Evolutionary conservation across 2,797 vertebrate species (phyloP).

Genomic region (Melanotaenia pygmaea): DNA sequence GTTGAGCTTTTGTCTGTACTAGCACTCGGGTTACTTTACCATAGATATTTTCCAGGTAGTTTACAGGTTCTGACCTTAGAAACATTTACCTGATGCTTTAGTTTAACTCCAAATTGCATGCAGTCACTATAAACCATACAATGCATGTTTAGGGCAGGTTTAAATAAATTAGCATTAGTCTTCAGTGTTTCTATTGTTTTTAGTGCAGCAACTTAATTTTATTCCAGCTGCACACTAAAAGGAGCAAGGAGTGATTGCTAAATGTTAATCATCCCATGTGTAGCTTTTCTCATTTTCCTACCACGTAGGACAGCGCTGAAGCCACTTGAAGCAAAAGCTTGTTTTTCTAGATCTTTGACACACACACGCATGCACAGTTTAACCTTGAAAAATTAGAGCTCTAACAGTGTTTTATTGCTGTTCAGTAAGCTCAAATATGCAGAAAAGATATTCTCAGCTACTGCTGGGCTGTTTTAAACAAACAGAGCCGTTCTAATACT

Average conservation of each 20-base stretch:
- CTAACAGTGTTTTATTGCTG: not conserved
- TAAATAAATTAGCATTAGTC: not conserved
- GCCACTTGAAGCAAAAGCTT: not conserved
- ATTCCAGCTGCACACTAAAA: not conserved
- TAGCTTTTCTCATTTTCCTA: not conserved
- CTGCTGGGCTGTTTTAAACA: not conserved
- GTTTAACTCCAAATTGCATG: not conserved
- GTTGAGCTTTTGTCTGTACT: not conserved
- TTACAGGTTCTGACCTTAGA: not conserved
- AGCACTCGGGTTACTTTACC: not conserved
- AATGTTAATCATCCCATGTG: not conserved
- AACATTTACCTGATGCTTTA: not conserved
- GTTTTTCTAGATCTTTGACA: not conserved
- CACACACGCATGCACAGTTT: not conserved
- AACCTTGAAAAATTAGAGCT: not conserved
- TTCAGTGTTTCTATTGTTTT: not conserved
- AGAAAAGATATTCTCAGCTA: not conserved
- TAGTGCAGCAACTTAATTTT: not conserved
- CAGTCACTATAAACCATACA: not conserved
- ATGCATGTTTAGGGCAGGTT: not conserved
- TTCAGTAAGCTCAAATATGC: not conserved
- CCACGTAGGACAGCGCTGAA: not conserved
- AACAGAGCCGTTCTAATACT: not conserved
- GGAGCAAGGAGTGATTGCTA: not conserved
- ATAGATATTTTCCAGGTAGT: not conserved